Percentiles rank a stretch among this genome's conserved stretches.
Evolutionary conservation across 2,113 vertebrate species (phyloP).

Genomic region (Potamarius usumacintae): DNA sequence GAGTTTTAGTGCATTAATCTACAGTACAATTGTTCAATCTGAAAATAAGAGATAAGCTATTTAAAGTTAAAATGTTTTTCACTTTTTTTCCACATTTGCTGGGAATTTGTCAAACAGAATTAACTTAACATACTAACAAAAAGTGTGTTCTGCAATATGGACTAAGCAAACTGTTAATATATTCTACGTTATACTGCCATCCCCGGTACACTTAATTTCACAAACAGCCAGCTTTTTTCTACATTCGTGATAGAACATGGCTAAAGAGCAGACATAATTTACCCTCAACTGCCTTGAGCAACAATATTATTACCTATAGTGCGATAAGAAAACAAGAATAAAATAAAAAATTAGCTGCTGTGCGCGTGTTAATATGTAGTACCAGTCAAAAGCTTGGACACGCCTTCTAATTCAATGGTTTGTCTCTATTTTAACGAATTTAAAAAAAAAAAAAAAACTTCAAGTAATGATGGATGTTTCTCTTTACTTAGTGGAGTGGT

Average conservation of each 20-base stretch:
- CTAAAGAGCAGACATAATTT: not conserved
- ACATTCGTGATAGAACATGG: not conserved
- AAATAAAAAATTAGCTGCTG: not conserved
- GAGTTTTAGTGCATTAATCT: not conserved
- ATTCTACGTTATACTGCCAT: not conserved
- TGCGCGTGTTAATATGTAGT: not conserved
- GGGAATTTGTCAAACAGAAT: not conserved
- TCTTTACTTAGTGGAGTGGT: no score
- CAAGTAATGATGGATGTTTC: no score
- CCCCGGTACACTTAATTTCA: not conserved
- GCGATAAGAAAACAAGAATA: constrained; percentile 19
- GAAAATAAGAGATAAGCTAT: not conserved
- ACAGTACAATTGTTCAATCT: not conserved
- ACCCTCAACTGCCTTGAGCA: not conserved
- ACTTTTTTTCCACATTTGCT: not conserved
- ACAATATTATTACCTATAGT: constrained; percentile 4
- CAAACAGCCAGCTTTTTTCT: not conserved
- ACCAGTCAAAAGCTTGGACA: no score
- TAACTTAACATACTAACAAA: not conserved
- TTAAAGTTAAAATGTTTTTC: not conserved
- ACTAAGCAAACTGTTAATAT: not conserved
- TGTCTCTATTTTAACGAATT: no score
- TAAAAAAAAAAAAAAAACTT: no score
- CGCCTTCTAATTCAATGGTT: no score
- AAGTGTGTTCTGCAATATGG: not conserved